Evolutionary conservation across 2,888 invertebrate genomes (phyloP).

Genomic region (Andrena trimmerana): DNA sequence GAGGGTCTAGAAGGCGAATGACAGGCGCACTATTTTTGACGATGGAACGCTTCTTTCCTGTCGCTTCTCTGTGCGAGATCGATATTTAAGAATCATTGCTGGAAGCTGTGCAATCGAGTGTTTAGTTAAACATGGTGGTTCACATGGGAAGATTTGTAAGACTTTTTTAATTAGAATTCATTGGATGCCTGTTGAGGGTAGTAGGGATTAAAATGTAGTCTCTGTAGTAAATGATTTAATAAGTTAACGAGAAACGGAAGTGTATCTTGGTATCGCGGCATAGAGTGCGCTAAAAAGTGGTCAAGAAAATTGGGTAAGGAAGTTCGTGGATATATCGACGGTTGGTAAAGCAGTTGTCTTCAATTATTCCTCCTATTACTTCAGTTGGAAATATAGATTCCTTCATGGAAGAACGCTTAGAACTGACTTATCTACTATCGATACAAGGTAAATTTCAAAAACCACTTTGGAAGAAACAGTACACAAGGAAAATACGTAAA

Average conservation of each 20-base stretch:
- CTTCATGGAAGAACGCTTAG: neutral
- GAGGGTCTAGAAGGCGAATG: conserved; percentile 36
- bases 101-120: neutral
- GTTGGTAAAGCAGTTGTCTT: conserved; percentile 8
- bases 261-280: neutral
- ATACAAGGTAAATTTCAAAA: neutral
- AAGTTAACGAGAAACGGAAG: neutral
- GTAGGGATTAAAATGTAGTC: neutral
- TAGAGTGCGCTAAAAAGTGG: conserved; percentile 30
- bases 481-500: neutral
- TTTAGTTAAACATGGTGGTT: neutral
- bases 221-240: neutral
- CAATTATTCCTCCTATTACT: neutral
- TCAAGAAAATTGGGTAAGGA: neutral
- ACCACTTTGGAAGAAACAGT: neutral
- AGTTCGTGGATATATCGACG: neutral
- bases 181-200: neutral
- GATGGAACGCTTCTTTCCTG: neutral
- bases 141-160: neutral
- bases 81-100: neutral
- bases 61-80: neutral
- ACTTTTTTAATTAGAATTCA: neutral
- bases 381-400: neutral
- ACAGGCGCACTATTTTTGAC: conserved; percentile 45
- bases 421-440: neutral